phyloP scores from a whole-genome alignment of 1,140 invertebrate genomes.

The Drosophila tsacasi region DNA sequence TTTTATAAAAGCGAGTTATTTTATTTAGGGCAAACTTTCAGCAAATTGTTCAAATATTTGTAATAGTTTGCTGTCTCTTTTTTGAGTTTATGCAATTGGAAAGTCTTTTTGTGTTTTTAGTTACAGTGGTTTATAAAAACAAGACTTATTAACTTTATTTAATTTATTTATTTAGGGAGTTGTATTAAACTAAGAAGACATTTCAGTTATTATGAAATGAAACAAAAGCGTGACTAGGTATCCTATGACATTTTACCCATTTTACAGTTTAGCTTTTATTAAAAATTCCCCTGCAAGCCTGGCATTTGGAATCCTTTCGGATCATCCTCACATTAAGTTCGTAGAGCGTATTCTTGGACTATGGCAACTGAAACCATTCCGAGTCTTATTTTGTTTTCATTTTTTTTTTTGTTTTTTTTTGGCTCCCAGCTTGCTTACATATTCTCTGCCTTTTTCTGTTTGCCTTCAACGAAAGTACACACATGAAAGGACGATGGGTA shows the following conservation, averaged over 20 bases:
- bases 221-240: neutral
- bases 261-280: neutral
- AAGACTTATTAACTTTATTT: neutral
- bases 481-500: constrained; percentile 1
- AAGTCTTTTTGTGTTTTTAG: neutral
- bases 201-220: neutral
- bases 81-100: neutral
- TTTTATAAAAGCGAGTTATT: neutral
- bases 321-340: neutral
- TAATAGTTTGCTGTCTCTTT: neutral
- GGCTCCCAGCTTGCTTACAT: constrained; percentile 14
- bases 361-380: constrained; percentile 8
- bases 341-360: constrained; percentile 22
- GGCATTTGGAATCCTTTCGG: neutral
- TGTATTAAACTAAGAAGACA: neutral
- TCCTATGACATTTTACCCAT: no score
- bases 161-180: no score
- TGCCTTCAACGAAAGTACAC: constrained; percentile 48
- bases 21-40: neutral
- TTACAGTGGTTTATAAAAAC: no score
- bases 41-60: constrained; percentile 5
- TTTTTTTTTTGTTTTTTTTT: neutral
- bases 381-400: constrained; percentile 11
- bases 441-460: constrained; percentile 54
- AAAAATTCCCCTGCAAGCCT: neutral